Conservation (phyloP, 2,797 vertebrate species). For the Rhynchotus rufescens region DNA sequence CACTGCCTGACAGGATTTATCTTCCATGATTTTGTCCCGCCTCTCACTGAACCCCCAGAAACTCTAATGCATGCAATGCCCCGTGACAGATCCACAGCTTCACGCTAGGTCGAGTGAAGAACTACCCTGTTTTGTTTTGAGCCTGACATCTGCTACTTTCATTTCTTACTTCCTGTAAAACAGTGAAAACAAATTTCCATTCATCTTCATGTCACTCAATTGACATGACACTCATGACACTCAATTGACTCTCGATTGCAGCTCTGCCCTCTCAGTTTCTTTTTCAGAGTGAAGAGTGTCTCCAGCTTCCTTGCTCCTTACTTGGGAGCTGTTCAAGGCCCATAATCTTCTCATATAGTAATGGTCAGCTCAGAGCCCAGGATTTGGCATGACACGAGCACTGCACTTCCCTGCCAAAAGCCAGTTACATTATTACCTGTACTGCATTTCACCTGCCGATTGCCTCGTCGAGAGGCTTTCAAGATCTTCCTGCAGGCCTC, state of each 20-base stretch:
- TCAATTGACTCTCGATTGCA: background rate
- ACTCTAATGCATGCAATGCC: background rate
- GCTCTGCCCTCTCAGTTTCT: background rate
- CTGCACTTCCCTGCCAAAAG: rapidly evolving
- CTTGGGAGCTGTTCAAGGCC: background rate
- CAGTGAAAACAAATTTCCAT: background rate
- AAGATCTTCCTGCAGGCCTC: background rate
- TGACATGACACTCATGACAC: background rate
- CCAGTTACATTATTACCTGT: background rate
- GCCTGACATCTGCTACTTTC: background rate
- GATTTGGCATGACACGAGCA: background rate
- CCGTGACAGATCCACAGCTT: background rate
- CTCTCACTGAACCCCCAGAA: background rate
- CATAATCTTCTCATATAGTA: background rate
- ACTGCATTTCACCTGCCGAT: background rate
- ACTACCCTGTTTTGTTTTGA: background rate
- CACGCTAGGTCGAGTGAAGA: rapidly evolving
- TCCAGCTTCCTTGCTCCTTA: background rate
- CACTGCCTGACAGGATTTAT: background rate
- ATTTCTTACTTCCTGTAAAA: background rate
- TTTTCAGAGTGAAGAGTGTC: background rate
- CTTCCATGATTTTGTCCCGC: background rate
- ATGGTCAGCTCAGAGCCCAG: background rate
- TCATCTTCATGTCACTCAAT: background rate
- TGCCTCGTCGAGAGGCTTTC: background rate